A percentile compares a stretch with the other conserved stretches of the same genome.
These are phyloP conservation scores for Drosophila recens DNA, from an alignment of 2,888 invertebrate genomes.

Conservation along the genomic window DNA sequence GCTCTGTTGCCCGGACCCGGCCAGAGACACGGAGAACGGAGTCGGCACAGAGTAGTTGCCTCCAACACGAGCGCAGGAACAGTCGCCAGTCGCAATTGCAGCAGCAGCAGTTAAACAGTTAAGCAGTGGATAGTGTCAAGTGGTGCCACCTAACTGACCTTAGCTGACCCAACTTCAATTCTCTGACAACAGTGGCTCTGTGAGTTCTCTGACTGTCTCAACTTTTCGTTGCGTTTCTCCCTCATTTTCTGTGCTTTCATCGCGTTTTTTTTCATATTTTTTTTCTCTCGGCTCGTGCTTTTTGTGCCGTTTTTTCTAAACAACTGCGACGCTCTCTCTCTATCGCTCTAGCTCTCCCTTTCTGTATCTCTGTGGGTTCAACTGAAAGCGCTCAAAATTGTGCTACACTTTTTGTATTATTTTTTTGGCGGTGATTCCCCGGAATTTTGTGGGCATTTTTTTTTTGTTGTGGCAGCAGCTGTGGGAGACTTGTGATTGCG, in stretches of 20 bases:
- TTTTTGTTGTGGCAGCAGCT: conserved; percentile 11
- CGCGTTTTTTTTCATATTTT: conserved; percentile 21
- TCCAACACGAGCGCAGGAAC: conserved; percentile 69
- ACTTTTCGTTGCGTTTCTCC: conserved; percentile 16
- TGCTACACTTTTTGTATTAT: conserved; percentile 58
- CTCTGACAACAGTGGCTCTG: neutral
- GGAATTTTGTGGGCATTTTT: conserved; percentile 3
- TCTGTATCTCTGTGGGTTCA: neutral
- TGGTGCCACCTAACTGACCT: conserved; percentile 44
- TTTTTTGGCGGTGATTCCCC: conserved; percentile 43
- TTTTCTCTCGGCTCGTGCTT: conserved; percentile 59
- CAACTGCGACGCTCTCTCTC: conserved; percentile 35
- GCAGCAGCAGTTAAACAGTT: neutral
- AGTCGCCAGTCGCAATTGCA: conserved; percentile 76
- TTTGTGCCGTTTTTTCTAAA: conserved; percentile 78
- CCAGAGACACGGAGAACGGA: conserved; percentile 25
- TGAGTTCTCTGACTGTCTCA: conserved; percentile 25
- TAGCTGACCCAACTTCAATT: conserved; percentile 24
- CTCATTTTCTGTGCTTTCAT: conserved; percentile 9
- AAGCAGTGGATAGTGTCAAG: conserved; percentile 15
- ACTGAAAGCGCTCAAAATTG: conserved; percentile 50
- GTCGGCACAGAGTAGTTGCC: conserved; percentile 57
- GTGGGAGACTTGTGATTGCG: conserved; percentile 3
- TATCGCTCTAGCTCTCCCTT: conserved; percentile 13
- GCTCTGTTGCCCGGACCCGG: conserved; percentile 28